Evolutionary conservation across 2,888 invertebrate genomes (phyloP), one percentile per base, ranked within the genome.

Genomic region (Beris chalybata): DNA sequence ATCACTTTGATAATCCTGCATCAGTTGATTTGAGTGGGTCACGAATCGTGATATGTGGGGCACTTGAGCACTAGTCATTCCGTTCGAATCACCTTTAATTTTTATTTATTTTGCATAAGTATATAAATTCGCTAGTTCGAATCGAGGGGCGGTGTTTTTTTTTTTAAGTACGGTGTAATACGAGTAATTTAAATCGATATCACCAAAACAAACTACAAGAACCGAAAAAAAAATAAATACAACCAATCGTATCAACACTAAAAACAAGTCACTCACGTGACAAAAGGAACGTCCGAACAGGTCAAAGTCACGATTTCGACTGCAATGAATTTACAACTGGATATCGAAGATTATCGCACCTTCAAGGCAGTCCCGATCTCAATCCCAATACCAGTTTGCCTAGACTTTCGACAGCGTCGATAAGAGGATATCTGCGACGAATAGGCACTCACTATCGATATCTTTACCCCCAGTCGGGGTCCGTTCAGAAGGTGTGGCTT

Each of bases 61-160:
- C 73, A 80, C 78, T 76, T 79, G 80, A 68, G 74, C 80, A 77
- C 79, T 79, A 69, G 80, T 79, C 79, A 79, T 79, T 38, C 38
- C 38, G 38, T 38, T 38, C 38, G 38, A 38, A 38, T 22, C 38
- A 38, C 38, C 22, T 22, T 22, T 22, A 22, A 22, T 22, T 22
- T 22, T 3, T 22, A 22, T 22, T 22, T 22, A 22, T 22, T 22
- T 22, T 22, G 22, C 22, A 22, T n/a, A n/a, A n/a, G n/a, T n/a
- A n/a, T 22, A 22, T 22, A 22, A 22, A 22, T 22, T 22, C 22
- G 22, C 22, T 22, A 22, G 22, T 22, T 22, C 22, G 22, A 22
- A 22, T 22, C 22, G 22, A 22, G 22, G 22, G 22, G 22, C n/a
- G n/a, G 22, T 3, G 22, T 1, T 22, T 22, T 22, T 22, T 22